Evolutionary conservation across 2,113 vertebrate genomes (phyloP).

Genomic region (Istiophorus platypterus): DNA sequence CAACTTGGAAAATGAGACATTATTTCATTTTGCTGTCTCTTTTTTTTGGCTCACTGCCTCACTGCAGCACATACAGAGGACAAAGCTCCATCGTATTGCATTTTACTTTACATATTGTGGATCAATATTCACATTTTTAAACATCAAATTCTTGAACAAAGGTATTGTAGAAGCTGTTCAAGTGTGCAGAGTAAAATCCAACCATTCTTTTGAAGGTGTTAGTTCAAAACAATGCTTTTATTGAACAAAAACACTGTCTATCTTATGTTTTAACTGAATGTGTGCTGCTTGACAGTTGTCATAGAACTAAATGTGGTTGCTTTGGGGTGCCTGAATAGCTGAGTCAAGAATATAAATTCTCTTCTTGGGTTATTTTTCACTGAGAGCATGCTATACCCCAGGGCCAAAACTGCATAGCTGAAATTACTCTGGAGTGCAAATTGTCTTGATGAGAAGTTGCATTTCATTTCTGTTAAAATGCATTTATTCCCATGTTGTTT

Average conservation of each 20-base stretch:
- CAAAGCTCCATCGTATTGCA: too few species aligned
- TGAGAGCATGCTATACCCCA: slow-evolving; percentile 10
- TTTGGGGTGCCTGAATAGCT: not conserved
- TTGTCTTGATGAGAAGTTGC: slow-evolving; percentile 24
- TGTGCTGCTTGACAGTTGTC: not conserved
- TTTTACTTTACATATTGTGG: too few species aligned
- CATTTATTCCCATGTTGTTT: slow-evolving; percentile 19
- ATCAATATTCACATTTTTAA: too few species aligned
- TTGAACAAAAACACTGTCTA: not conserved
- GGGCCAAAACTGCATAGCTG: slow-evolving; percentile 13
- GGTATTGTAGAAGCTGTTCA: too few species aligned
- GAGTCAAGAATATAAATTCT: not conserved
- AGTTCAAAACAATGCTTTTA: too few species aligned
- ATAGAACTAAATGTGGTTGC: not conserved
- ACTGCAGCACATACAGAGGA: too few species aligned
- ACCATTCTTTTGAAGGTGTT: too few species aligned
- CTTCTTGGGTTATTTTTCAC: slow-evolving; percentile 40
- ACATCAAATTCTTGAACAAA: too few species aligned
- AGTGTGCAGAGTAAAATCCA: too few species aligned
- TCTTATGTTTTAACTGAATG: not conserved
- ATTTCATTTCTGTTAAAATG: slow-evolving; percentile 29
- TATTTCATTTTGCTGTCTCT: too few species aligned
- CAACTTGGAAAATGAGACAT: too few species aligned
- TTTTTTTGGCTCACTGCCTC: too few species aligned
- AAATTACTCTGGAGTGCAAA: slow-evolving; percentile 46